These are phyloP conservation scores for Camponotus floridanus DNA, from an alignment of 1,140 invertebrate genomes.

Conservation along the genomic window DNA sequence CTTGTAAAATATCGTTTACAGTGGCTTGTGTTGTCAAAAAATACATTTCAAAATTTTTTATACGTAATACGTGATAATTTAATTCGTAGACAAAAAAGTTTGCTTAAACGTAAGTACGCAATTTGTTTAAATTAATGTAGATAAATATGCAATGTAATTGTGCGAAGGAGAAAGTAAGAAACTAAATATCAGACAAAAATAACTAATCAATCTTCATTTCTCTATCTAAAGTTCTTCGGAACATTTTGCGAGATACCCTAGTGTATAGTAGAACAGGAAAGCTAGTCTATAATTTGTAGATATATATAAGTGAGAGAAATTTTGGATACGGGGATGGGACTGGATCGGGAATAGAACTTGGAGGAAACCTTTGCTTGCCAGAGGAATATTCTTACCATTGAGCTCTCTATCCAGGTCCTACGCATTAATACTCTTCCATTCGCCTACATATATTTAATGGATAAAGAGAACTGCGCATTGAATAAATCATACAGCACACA, in stretches of 20 bases:
- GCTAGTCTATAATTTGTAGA: neutral
- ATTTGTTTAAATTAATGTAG: neutral
- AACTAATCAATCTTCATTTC: conserved; percentile 59
- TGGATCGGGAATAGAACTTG: too few species aligned
- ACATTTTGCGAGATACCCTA: conserved; percentile 64
- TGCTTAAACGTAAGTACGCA: neutral
- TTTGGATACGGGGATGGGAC: too few species aligned
- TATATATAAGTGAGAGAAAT: neutral
- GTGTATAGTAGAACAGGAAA: conserved; percentile 71
- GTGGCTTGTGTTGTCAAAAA: too few species aligned
- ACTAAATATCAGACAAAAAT: neutral
- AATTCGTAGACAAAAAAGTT: neutral
- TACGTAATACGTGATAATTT: neutral
- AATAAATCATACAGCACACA: conserved; percentile 36
- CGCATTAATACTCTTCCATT: too few species aligned
- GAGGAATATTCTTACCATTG: neutral
- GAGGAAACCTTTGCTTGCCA: too few species aligned
- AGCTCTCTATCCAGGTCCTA: too few species aligned
- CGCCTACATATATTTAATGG: too few species aligned
- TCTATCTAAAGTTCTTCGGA: conserved; percentile 74
- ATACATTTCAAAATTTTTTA: neutral
- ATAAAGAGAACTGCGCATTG: conserved; percentile 3
- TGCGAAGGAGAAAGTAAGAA: neutral
- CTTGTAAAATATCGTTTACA: conserved; percentile 87
- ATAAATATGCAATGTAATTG: neutral